Percentiles rank a stretch among this genome's conserved stretches.
phyloP scores from a whole-genome alignment of 2,113 vertebrate species.

The Ophthalmolycus amberensis region DNA sequence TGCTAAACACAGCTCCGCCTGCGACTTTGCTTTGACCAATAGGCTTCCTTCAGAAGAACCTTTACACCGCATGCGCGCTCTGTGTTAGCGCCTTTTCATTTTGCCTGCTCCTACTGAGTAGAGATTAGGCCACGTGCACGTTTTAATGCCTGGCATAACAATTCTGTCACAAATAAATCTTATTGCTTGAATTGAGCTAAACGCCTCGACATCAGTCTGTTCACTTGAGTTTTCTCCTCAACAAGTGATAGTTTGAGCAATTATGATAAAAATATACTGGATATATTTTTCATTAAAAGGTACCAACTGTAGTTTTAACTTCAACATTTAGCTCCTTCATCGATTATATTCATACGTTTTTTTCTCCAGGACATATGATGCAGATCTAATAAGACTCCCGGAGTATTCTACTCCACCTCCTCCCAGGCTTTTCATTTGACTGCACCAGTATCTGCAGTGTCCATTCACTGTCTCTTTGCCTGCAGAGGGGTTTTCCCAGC shows the following conservation, averaged over 20 bases:
- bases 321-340: constrained; percentile 1
- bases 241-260: not conserved
- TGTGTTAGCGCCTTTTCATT: too few species aligned
- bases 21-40: too few species aligned
- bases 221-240: too few species aligned
- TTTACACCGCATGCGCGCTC: too few species aligned
- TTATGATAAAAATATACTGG: not conserved
- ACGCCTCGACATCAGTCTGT: too few species aligned
- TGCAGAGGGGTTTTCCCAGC: constrained; percentile 72
- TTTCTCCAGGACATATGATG: constrained; percentile 12
- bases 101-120: too few species aligned
- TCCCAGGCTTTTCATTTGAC: constrained; percentile 44
- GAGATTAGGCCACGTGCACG: too few species aligned
- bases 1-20: too few species aligned
- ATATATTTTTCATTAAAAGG: not conserved
- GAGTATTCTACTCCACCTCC: constrained; percentile 25
- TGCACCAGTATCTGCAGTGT: constrained; percentile 66
- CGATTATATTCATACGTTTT: constrained; percentile 6
- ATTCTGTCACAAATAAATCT: too few species aligned
- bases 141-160: too few species aligned
- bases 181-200: too few species aligned
- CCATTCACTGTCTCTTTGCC: constrained; percentile 14
- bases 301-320: not conserved
- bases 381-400: constrained; percentile 27
- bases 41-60: too few species aligned